Evolutionary conservation across 2,797 vertebrate species (phyloP), one percentile per base, ranked within the genome.

Genomic region (Anisognathus igniventris): DNA sequence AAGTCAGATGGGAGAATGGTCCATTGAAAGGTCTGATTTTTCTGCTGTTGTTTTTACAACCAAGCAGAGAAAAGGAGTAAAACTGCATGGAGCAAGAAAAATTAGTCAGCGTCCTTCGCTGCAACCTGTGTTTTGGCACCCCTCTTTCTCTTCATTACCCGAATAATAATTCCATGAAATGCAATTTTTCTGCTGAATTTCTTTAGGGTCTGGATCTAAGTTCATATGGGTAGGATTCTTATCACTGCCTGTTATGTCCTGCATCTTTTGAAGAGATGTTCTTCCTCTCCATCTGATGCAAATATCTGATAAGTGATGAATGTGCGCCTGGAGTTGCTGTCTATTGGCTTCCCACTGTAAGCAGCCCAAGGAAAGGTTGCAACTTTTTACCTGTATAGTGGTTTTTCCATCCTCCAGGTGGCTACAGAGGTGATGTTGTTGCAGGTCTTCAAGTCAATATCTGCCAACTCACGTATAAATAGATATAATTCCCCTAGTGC

Each of bases 21-120:
- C 50, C 73, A 18, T 45, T 82, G 71, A 85, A 92, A 95, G 12
- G 27, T 60, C 47, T 85, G 27, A 20, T 20, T 75, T 94, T 85
- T 86, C 44, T 61, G 33, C 45, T 35, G 57, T 33, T 31, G 18
- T 23, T n/a, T 95, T 88, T 90, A 70, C 30, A 66, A 56, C 33
- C 28, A 67, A 37, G 28, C 28, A 74, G 37, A 77, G 24, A 33
- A 88, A 90, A 44, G 39, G 7, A 64, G 30, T 22, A 77, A 83
- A 73, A 62, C 23, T 14, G 45, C 39, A 24, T 5, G 20, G 14
- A 81, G 23, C 19, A 65, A 65, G 35, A 70, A 40, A 88, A 58
- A 64, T 6, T 58, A 56, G 21, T 30, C 8, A 6, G 10, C 31
- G 9, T 67, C 54, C 39, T 83, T 81, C 57, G 30, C 58, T 68